These are phyloP conservation scores for Wiebesia pumilae DNA, from an alignment of 1,140 invertebrate species.

Conservation along the genomic window DNA sequence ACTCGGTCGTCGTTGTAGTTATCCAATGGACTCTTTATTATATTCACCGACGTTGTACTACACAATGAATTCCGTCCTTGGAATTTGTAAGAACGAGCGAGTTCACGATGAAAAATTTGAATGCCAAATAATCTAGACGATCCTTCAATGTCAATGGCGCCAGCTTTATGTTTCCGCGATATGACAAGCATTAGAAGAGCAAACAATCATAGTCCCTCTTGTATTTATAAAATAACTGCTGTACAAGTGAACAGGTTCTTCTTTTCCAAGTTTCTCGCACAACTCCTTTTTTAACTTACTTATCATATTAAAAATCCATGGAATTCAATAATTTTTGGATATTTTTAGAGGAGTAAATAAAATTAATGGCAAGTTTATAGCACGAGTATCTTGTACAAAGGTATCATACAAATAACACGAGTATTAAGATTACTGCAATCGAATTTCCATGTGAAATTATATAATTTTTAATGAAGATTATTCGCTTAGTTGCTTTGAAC, in stretches of 20 bases:
- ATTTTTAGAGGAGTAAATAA: not conserved
- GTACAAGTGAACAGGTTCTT: not conserved
- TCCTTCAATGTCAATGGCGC: conserved; percentile 47
- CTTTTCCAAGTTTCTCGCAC: not conserved
- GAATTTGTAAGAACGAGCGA: conserved; percentile 19
- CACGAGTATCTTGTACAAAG: not conserved
- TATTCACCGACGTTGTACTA: not conserved
- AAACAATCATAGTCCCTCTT: not conserved
- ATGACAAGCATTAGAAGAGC: conserved; percentile 11
- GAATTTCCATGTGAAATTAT: not conserved
- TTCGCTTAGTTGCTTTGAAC: not conserved
- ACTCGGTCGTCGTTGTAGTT: not conserved
- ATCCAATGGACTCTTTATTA: conserved; percentile 11
- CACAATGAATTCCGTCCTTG: conserved; percentile 48
- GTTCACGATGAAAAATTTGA: conserved; percentile 41
- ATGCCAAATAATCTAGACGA: conserved; percentile 50
- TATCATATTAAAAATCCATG: not conserved
- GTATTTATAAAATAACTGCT: not conserved
- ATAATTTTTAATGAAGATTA: not conserved
- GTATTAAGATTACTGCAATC: not conserved
- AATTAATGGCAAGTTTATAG: not conserved
- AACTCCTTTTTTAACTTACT: not conserved
- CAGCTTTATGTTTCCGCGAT: not conserved
- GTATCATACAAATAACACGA: not conserved
- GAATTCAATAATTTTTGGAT: not conserved